These are phyloP conservation scores for Drosophila repletoides DNA, from an alignment of 1,140 invertebrate genomes.

Conservation along the genomic window DNA sequence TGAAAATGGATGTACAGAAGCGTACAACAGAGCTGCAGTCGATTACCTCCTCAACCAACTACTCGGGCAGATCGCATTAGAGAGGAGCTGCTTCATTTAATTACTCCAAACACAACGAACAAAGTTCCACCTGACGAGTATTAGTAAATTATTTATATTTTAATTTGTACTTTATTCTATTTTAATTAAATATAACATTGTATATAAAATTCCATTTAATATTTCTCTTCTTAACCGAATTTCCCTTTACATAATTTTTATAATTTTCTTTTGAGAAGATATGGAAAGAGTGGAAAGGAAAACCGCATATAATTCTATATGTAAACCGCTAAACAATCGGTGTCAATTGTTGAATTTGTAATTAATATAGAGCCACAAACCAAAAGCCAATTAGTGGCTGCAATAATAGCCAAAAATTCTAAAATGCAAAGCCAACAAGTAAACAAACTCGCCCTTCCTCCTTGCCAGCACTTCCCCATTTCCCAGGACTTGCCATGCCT, in stretches of 20 bases:
- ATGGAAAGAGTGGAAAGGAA: too few species aligned
- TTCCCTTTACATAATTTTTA: too few species aligned
- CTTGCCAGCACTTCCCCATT: background rate
- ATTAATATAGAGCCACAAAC: background rate
- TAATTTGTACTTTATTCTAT: background rate
- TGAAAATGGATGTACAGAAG: constrained; percentile 21
- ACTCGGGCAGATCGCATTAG: constrained; percentile 30
- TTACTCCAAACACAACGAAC: constrained; percentile 44
- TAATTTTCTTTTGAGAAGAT: too few species aligned
- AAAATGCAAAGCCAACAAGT: constrained; percentile 13
- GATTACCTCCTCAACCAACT: constrained; percentile 56
- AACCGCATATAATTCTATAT: too few species aligned
- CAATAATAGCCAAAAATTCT: constrained; percentile 10
- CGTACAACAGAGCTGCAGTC: constrained; percentile 30
- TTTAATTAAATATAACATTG: background rate
- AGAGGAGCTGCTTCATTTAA: background rate
- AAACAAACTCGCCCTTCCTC: constrained; percentile 16
- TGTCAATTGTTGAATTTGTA: constrained; percentile 9
- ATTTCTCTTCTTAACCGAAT: too few species aligned
- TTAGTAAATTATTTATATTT: constrained; percentile 19
- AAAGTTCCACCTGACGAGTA: constrained; percentile 28
- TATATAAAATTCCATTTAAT: too few species aligned
- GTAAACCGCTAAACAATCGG: too few species aligned
- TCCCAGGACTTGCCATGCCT: background rate
- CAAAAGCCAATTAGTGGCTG: constrained; percentile 26